Percentiles rank a stretch among this genome's conserved stretches.
phyloP scores from a whole-genome alignment of 2,113 vertebrate species.

The Protobothrops flavoviridis region DNA sequence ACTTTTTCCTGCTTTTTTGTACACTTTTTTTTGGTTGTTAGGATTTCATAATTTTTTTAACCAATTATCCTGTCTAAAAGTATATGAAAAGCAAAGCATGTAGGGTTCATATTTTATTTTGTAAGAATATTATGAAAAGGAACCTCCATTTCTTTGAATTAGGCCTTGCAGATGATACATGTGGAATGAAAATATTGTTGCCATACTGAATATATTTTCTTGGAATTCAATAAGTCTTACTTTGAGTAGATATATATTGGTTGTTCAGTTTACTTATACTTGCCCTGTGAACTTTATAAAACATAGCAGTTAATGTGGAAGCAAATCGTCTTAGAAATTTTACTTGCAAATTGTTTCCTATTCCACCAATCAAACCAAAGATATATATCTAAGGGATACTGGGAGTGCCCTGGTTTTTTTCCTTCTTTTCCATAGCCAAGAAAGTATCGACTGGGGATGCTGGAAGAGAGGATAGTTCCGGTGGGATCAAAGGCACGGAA shows the following conservation, averaged over 20 bases:
- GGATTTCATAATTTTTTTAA: not conserved
- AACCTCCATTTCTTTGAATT: not conserved
- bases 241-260: not conserved
- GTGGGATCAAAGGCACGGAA: constrained; percentile 81
- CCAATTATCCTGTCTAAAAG: constrained; percentile 56
- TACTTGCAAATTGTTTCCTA: constrained; percentile 71
- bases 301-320: constrained; percentile 50
- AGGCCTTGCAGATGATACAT: not conserved
- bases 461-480: constrained; percentile 82
- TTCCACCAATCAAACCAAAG: constrained; percentile 62
- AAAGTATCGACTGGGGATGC: constrained; percentile 81
- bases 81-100: constrained; percentile 29
- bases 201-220: not conserved
- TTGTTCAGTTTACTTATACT: constrained; percentile 32
- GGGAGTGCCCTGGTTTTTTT: constrained; percentile 81
- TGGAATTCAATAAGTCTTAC: not conserved
- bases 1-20: too few species aligned
- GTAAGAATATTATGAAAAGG: not conserved
- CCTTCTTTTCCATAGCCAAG: constrained; percentile 81
- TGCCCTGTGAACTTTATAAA: constrained; percentile 15
- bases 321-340: constrained; percentile 65
- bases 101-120: not conserved
- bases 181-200: too few species aligned
- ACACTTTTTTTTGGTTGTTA: too few species aligned
- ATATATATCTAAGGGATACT: constrained; percentile 67